Base-by-base conservation (phyloP, 1,140 invertebrate genomes). In the Helicoverpa zea region DNA sequence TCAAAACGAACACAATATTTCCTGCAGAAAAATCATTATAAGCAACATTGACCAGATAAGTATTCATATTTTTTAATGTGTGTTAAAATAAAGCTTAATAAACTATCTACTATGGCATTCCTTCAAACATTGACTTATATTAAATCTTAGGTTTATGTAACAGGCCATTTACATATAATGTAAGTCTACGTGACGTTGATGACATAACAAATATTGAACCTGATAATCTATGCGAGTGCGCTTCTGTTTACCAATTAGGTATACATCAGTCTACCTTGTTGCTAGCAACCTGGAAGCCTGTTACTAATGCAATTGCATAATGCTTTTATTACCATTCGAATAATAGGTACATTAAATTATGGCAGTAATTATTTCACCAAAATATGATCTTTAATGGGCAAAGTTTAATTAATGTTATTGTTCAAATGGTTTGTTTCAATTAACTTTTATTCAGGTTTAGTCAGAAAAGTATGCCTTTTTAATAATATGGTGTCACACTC, bases 101-200 rank as follows among this genome's bases (percentile, higher is more conserved):
- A 59, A 52, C 49, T 76, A 76, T 76, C 74, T 76, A 76, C 74
- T 76, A 76, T 76, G 74, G 74, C 74, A 76, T 52, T 76, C 35
- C 23, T 63, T 76, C 47, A 76, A 23, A 63, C 47, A 18, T 63
- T 76, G 49, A 11, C 59, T 47, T 76, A 59, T 63, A 52, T 51
- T 51, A 63, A 63, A 43, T 64, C 58, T 63, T 76, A 63, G 74
- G 74, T 63, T 52, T 76, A 76, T 64, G 59, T 58, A 76, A 75
- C 30, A 75, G 54, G 54, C 11, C n/a, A 75, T 75, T 75, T 75
- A 75, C 72, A 75, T 75, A 59, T 64, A 76, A 52, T 63, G 35
- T 35, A 52, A 64, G 18, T 51, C 13, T 76, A 35, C 74, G 74
- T 76, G 59, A 64, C 35, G 35, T 35, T 47, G 35, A 49, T 75